Base-by-base conservation (phyloP, 2,797 vertebrate genomes). In the Gymnoscopelus microlampas region DNA sequence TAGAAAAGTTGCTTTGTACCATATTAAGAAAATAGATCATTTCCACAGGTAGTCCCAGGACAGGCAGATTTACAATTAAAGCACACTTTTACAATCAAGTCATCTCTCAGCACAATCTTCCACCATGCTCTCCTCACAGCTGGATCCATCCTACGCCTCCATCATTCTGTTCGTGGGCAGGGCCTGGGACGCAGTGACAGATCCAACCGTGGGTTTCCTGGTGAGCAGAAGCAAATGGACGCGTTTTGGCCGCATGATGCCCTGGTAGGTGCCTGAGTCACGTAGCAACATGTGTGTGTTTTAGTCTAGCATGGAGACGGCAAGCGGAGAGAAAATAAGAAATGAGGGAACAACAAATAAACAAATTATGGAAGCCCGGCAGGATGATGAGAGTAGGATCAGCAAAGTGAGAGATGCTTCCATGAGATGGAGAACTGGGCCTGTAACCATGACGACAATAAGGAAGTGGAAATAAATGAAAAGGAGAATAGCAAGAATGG, bases 111-210 rank as follows among this genome's bases (percentile, higher is more conserved):
- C 15, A 58, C 29, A 10, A 35, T 49, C 26, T 55, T 4, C 35
- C 62, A 0, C 24, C 47, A 1, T 14, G n/a, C 0, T 71, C 23
- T 49, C 5, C 6, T 29, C 53, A 1, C 67, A 98, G 97, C 85
- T 98, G 89, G 93, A 95, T 32, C 93, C 97, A 3, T 95, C 94
- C 76, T 88, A 93, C 35, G 97, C 96, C 55, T 99, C 97, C 53
- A 94, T 98, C 85, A 98, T 99, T 77, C 92, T 99, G 11, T 99
- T 99, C 12, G 90, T 93, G 82, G 97, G 97, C 35, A 90, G 96
- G 58, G 96, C 94, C 7, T 99, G 97, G 97, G 97, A 99, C 3
- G 97, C 96, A 0, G 5, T 99, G 88, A 99, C 97, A 0, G 97
- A 99, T 77, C 97, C 97, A 2, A 89, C 96, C 9, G 95, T 99